Base-by-base conservation (phyloP, 2,888 invertebrate species). In the Liodrosophila aerea region DNA sequence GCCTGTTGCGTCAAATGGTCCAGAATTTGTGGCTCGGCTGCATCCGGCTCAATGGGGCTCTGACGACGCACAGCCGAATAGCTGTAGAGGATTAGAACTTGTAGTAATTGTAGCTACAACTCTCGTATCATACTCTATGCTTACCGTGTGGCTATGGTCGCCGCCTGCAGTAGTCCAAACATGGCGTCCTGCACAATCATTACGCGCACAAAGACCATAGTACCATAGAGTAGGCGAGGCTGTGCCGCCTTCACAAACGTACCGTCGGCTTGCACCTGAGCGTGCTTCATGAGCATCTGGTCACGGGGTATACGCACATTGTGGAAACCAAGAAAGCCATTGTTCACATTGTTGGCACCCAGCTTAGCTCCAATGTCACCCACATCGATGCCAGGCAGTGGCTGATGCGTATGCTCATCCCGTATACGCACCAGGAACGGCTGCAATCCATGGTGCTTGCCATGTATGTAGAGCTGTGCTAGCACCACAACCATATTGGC, bases 291-390 rank as follows among this genome's bases (percentile, higher is more conserved):
- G 13, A 98, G 91, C 97, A 98, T 95, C 73, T 96, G 92, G 9
- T 93, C 93, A 57, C 97, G 92, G 0, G 98, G 98, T 89, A 98
- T 96, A 83, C 97, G 92, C 9, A 96, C 94, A 72, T 96, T 92
- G 52, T 95, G 93, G 71, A 98, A 95, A 1, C 95, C 95, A 22
- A 98, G 91, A 90, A 95, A 98, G 0, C 98, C 98, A 89, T 98
- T 98, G 88, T 98, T 98, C 15, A 95, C 94, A 0, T 93, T 93
- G 81, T 96, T 95, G 93, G 96, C 95, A 50, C 97, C 98, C 68
- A 98, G 91, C 88, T 98, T 98, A 43, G 95, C 94, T 0, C 98
- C 98, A 74, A 98, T 98, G 91, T 98, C 98, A 7, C 98, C 98
- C 45, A 98, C 92, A 88, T 95, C 95, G 67, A 98, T 94, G 86